Conservation (phyloP, 2,888 invertebrate genomes). For the Saturnia japonica region DNA sequence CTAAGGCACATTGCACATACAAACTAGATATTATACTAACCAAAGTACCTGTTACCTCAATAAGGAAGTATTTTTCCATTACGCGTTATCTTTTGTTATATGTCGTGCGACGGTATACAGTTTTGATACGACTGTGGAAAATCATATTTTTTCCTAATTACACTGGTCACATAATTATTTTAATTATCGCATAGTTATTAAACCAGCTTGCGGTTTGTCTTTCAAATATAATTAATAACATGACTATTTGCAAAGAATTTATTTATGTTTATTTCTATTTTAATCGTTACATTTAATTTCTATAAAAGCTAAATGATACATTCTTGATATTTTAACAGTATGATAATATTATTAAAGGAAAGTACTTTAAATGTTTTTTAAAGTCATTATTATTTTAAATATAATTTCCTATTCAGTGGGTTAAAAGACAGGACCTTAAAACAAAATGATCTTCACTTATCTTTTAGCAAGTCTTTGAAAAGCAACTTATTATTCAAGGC, state of each 20-base stretch:
- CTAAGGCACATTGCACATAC: not conserved
- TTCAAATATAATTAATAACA: not conserved
- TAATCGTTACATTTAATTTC: not conserved
- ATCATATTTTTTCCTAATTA: constrained; percentile 5
- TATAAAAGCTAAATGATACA: not conserved
- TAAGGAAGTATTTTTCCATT: constrained; percentile 39
- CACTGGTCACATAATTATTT: not conserved
- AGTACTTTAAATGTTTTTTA: too few relatives aligned
- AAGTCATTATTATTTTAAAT: constrained; percentile 27
- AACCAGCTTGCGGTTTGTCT: not conserved
- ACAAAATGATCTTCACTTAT: constrained; percentile 69
- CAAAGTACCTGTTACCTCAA: constrained; percentile 30
- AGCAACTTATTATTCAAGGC: constrained; percentile 60
- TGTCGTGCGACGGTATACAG: constrained; percentile 4
- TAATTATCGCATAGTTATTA: constrained; percentile 18
- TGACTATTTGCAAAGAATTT: not conserved
- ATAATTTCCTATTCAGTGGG: constrained; percentile 59
- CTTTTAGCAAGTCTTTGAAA: constrained; percentile 68
- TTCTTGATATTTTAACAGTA: not conserved
- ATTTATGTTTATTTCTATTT: not conserved
- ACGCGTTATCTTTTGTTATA: constrained; percentile 32
- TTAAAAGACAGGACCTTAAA: constrained; percentile 57
- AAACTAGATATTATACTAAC: constrained; percentile 7
- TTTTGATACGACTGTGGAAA: constrained; percentile 7
- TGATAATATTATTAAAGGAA: not conserved